Percentiles rank a stretch among this genome's conserved stretches.
Evolutionary conservation across 2,113 vertebrate species (phyloP).

Genomic region (Motacilla tschutschensis): DNA sequence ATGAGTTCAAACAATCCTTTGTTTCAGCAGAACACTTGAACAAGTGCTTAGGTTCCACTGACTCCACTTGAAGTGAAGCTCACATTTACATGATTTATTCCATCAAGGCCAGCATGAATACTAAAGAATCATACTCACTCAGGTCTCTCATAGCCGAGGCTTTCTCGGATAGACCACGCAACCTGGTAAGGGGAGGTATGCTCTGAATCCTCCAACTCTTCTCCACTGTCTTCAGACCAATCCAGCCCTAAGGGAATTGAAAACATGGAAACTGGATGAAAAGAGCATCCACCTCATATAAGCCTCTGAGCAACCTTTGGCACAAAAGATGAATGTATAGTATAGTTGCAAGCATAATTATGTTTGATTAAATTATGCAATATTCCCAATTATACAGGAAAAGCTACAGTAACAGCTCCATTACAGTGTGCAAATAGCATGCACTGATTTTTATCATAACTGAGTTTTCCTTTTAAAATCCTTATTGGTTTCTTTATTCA

Average conservation of each 20-base stretch:
- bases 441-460: neutral
- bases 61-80: conserved; percentile 8
- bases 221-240: conserved; percentile 97
- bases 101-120: neutral
- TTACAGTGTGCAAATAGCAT: neutral
- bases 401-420: neutral
- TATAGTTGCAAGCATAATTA: neutral
- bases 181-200: conserved; percentile 81
- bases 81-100: neutral
- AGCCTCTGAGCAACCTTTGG: neutral
- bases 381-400: neutral
- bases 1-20: conserved; percentile 7
- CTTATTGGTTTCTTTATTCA: neutral
- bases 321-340: neutral
- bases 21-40: neutral
- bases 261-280: conserved; percentile 7
- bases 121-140: conserved; percentile 62
- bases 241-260: conserved; percentile 83
- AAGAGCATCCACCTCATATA: neutral
- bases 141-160: conserved; percentile 73
- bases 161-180: conserved; percentile 85
- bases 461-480: neutral
- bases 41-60: neutral
- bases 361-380: neutral
- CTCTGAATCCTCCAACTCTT: conserved; percentile 86